Percentiles rank a stretch among this genome's conserved stretches.
phyloP scores from a whole-genome alignment of 2,888 invertebrate species.

The Atrina japonica region DNA sequence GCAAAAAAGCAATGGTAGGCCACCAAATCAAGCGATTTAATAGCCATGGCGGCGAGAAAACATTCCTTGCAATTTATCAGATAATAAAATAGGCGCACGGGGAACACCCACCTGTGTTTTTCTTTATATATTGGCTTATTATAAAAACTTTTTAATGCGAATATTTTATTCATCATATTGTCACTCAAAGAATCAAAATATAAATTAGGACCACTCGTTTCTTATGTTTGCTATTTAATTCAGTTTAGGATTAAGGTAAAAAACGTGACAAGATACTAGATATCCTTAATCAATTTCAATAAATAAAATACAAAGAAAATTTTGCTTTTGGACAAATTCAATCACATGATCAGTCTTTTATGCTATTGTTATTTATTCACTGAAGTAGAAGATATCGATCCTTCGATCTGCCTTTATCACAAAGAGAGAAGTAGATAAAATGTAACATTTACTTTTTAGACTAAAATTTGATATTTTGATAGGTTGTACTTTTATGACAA shows the following conservation, averaged over 20 bases:
- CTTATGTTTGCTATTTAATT: conserved; percentile 6
- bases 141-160: conserved; percentile 7
- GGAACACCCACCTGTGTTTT: conserved; percentile 3
- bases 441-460: not conserved
- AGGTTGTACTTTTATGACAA: conserved; percentile 3
- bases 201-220: not conserved
- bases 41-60: conserved; percentile 26
- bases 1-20: not conserved
- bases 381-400: not conserved
- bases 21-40: conserved; percentile 25
- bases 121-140: conserved; percentile 2
- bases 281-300: conserved; percentile 7
- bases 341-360: not conserved
- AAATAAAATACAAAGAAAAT: conserved; percentile 4
- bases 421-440: conserved; percentile 3
- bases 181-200: not conserved
- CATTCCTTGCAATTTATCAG: conserved; percentile 26
- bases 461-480: conserved; percentile 8
- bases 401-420: not conserved
- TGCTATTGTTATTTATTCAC: not conserved
- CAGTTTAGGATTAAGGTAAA: not conserved
- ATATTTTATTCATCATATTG: not conserved
- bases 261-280: conserved; percentile 8
- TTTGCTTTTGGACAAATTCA: conserved; percentile 11
- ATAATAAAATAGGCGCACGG: conserved; percentile 11